Conservation (phyloP, 2,113 vertebrate species). For the Stigmatopora nigra region DNA sequence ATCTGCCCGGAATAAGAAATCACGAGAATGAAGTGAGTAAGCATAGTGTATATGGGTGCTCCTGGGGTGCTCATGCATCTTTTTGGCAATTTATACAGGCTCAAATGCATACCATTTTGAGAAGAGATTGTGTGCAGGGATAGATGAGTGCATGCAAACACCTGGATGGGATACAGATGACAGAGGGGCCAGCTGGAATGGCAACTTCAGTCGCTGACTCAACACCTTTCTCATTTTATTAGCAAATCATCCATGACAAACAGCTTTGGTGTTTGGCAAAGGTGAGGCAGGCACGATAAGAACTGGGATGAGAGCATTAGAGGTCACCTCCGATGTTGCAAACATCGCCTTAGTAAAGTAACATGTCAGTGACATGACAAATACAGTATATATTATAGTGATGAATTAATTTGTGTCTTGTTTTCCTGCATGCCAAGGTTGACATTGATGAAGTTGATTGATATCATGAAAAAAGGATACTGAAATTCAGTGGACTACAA, state of each 20-base stretch:
- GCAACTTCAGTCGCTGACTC: slow-evolving; percentile 62
- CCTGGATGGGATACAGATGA: slow-evolving; percentile 14
- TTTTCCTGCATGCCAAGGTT: slow-evolving; percentile 40
- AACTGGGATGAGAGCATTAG: slow-evolving; percentile 41
- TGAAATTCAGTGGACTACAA: not conserved
- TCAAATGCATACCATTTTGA: slow-evolving; percentile 5
- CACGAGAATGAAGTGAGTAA: slow-evolving; percentile 13
- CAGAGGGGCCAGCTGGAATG: slow-evolving; percentile 54
- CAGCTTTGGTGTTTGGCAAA: slow-evolving; percentile 59
- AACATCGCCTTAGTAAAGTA: slow-evolving; percentile 52
- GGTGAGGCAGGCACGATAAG: slow-evolving; percentile 51
- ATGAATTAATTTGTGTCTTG: slow-evolving; percentile 51
- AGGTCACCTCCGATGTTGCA: slow-evolving; percentile 51
- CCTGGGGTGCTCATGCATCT: not conserved
- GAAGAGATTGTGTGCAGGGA: slow-evolving; percentile 25
- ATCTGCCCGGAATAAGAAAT: slow-evolving; percentile 42
- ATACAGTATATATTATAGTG: slow-evolving; percentile 28
- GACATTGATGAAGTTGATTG: slow-evolving; percentile 53
- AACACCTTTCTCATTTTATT: slow-evolving; percentile 70
- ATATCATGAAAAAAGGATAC: not conserved
- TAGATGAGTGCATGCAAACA: slow-evolving; percentile 16
- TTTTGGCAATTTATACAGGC: slow-evolving; percentile 9
- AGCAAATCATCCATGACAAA: slow-evolving; percentile 73
- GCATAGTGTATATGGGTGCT: slow-evolving; percentile 9
- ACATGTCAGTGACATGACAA: slow-evolving; percentile 55